Base-by-base conservation (phyloP, 2,797 vertebrate genomes). In the Ceyx erithaca region DNA sequence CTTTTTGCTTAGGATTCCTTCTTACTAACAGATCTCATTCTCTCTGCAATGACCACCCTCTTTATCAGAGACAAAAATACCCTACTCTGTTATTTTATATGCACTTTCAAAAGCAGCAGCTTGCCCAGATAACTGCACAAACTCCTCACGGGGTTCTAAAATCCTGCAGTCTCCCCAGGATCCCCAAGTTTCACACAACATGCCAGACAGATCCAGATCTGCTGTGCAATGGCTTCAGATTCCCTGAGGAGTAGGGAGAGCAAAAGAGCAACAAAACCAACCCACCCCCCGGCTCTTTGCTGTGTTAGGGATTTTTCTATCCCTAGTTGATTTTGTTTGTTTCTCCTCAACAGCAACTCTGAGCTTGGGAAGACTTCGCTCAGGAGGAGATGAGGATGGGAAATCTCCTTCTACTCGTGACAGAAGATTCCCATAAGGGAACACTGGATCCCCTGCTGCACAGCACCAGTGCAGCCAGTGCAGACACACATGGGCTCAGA, bases 321-420 rank as follows among this genome's bases (percentile, higher is more conserved):
- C 22, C 6, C n/a, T 37, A 7, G 48, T 28, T 85, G 40, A 49
- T 15, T 48, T 46, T 5, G 5, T 45, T 26, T 26, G 25, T 25
- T 49, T 19, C 69, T 87, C 28, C 83, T 76, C 48, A 45, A 8
- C 69, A 97, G 96, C 33, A 16, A 79, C 63, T 75, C 66, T 91
- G 54, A 90, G 22, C 2, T 1, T 43, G 7, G 26, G 49, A 64
- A 64, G 95, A 91, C 9, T 26, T 46, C 97, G 80, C 10, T 25
- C 67, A 9, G 71, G 94, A 1, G 7, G 52, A 0, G 96, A 97
- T 12, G 97, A 98, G 5, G 97, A 98, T 0, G 97, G 97, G 64
- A 98, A 87, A 92, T 30, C 95, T 43, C 10, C 57, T 85, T 91
- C 97, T 35, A 23, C 21, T 59, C 92, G 84, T n/a, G 93, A 94